Base-by-base conservation (phyloP, 2,888 invertebrate species). In the Cryptocephalus primarius region DNA sequence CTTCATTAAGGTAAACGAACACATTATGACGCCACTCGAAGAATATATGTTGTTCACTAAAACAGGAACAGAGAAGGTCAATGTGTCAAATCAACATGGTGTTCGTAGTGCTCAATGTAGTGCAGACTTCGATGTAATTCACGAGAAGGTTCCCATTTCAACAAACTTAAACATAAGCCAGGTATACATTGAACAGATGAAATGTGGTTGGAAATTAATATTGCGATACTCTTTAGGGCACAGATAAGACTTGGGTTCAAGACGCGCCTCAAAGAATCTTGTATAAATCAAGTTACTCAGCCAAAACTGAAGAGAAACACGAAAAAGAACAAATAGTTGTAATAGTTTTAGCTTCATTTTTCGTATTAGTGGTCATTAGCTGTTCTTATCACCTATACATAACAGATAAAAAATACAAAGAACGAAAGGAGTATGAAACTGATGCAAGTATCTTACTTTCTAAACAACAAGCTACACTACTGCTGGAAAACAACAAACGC, bases 41-140 rank as follows among this genome's bases (percentile, higher is more conserved):
- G 91, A 91, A 62, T 91, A 91, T 68, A 90, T 91, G 89, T 70
- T 89, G n/a, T 90, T 88, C 66, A 88, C 88, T 4, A 85, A 87
- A 58, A 82, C 83, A 10, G 87, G 85, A 45, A 82, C 86, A 14
- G 87, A 89, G 64, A 86, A 86, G 55, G 87, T 91, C 14, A 83
- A 88, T 48, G 89, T 88, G n/a, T 85, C 88, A 9, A 88, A 88
- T 64, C 83, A 88, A 1, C 85, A 85, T 57, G 91, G 91, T 0
- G 85, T 91, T 0, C 75, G 89, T 48, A 88, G 88, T 62, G 88
- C 88, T 0, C 88, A 88, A 60, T 91, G 91, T 67, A 87, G 88
- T 8, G 78, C 85, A 1, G 79, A 83, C 60, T 90, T 91, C 62
- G 86, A 75, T 62, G 72, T 76, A 43, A 70, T 73, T 12, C 75